phyloP scores from a whole-genome alignment of 2,888 invertebrate genomes.

The Lasioglossum figueresi region DNA sequence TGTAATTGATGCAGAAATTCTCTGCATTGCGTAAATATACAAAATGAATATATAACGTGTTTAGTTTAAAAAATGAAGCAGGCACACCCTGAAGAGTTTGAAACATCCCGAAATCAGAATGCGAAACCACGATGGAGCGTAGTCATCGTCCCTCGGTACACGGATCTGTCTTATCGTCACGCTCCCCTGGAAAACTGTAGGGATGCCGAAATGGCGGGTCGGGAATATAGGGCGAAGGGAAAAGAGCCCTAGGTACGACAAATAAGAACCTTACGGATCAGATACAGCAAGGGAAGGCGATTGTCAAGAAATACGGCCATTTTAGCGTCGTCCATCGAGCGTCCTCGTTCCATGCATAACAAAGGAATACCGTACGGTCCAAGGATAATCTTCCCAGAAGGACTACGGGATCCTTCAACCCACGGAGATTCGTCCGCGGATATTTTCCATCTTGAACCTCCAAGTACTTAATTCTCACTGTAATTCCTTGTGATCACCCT shows the following conservation, averaged over 20 bases:
- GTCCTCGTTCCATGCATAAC: constrained; percentile 59
- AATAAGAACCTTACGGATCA: constrained; percentile 32
- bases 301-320: constrained; percentile 56
- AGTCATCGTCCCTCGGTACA: background rate
- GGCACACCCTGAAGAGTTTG: no score
- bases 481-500: background rate
- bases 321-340: constrained; percentile 50
- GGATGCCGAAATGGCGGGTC: constrained; percentile 34
- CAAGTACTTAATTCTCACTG: background rate
- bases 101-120: constrained; percentile 8
- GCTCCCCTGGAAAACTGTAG: constrained; percentile 11
- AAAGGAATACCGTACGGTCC: constrained; percentile 42
- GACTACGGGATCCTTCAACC: constrained; percentile 30
- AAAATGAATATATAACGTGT: background rate
- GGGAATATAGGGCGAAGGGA: constrained; percentile 37
- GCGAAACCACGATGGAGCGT: background rate
- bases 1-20: no score
- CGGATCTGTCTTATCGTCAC: constrained; percentile 29
- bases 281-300: constrained; percentile 48
- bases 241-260: constrained; percentile 5
- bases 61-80: background rate
- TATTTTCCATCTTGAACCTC: constrained; percentile 4
- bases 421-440: background rate
- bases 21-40: no score
- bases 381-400: constrained; percentile 45